phyloP scores from a whole-genome alignment of 2,888 invertebrate genomes.

The Thyatira batis region DNA sequence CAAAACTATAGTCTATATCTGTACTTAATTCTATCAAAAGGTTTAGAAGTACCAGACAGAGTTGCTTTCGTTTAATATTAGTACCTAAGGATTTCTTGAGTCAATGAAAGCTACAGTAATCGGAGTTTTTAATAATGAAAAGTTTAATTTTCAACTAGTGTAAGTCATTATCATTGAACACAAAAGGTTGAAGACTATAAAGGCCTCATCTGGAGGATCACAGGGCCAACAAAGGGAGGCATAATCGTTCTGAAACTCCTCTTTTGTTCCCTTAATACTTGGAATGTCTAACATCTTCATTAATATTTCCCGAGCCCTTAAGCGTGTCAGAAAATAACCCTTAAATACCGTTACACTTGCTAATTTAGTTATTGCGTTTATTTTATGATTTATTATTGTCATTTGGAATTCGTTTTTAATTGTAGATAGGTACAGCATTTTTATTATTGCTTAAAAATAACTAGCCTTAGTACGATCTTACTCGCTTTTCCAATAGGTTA shows the following conservation, averaged over 20 bases:
- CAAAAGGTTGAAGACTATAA: slow-evolving; percentile 41
- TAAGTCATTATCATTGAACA: slow-evolving; percentile 57
- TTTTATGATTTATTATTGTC: not conserved
- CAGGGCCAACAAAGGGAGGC: slow-evolving; percentile 30
- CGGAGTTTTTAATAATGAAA: slow-evolving; percentile 48
- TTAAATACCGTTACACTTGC: slow-evolving; percentile 27
- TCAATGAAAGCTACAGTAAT: not conserved
- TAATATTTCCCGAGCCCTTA: slow-evolving; percentile 55
- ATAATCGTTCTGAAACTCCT: slow-evolving; percentile 45
- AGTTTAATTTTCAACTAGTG: slow-evolving; percentile 42
- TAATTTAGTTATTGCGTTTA: slow-evolving; percentile 15
- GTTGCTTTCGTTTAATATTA: no score
- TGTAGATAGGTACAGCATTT: no score
- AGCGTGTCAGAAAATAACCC: slow-evolving; percentile 21
- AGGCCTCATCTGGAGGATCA: slow-evolving; percentile 54
- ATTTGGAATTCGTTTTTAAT: not conserved
- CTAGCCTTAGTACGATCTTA: no score
- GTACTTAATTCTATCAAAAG: no score
- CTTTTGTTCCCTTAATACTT: slow-evolving; percentile 61
- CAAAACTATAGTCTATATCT: no score
- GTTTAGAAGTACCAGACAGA: no score
- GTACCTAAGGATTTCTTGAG: no score
- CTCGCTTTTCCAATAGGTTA: no score
- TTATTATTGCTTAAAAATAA: no score
- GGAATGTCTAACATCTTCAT: slow-evolving; percentile 69